Evolutionary conservation across 2,113 vertebrate genomes (phyloP).

Genomic region (Thunnus thynnus): DNA sequence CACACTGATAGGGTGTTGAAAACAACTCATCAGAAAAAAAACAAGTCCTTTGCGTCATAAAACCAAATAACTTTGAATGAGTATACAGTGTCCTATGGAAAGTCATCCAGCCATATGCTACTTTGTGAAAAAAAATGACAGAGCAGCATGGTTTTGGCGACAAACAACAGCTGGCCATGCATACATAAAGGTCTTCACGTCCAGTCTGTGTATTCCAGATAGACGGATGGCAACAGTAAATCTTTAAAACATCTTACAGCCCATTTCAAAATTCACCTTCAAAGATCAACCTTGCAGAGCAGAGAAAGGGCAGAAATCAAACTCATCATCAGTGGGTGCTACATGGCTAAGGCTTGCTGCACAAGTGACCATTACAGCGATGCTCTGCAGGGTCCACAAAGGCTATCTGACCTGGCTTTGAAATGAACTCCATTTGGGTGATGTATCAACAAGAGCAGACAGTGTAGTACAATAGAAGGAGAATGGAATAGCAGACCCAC

Average conservation of each 20-base stretch:
- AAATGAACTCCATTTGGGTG: slow-evolving; percentile 71
- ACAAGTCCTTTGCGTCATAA: slow-evolving; percentile 27
- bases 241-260: slow-evolving; percentile 65
- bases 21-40: slow-evolving; percentile 15
- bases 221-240: slow-evolving; percentile 63
- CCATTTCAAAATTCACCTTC: slow-evolving; percentile 75
- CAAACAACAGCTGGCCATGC: slow-evolving; percentile 81
- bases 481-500: slow-evolving; percentile 55
- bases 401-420: slow-evolving; percentile 71
- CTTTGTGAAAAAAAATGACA: slow-evolving; percentile 71
- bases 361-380: slow-evolving; percentile 51
- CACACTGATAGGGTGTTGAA: slow-evolving; percentile 15
- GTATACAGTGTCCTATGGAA: slow-evolving; percentile 72
- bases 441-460: slow-evolving; percentile 70
- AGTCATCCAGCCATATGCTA: slow-evolving; percentile 80
- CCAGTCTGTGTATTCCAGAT: slow-evolving; percentile 58
- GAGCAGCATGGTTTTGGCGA: slow-evolving; percentile 70
- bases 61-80: slow-evolving; percentile 64
- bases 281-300: slow-evolving; percentile 54
- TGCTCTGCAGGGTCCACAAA: slow-evolving; percentile 43
- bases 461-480: slow-evolving; percentile 62
- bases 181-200: slow-evolving; percentile 73
- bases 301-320: slow-evolving; percentile 66
- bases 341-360: slow-evolving; percentile 21
- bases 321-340: slow-evolving; percentile 40